Base-by-base conservation (phyloP, 1,140 invertebrate species). In the Temnothorax curvispinosus region DNA sequence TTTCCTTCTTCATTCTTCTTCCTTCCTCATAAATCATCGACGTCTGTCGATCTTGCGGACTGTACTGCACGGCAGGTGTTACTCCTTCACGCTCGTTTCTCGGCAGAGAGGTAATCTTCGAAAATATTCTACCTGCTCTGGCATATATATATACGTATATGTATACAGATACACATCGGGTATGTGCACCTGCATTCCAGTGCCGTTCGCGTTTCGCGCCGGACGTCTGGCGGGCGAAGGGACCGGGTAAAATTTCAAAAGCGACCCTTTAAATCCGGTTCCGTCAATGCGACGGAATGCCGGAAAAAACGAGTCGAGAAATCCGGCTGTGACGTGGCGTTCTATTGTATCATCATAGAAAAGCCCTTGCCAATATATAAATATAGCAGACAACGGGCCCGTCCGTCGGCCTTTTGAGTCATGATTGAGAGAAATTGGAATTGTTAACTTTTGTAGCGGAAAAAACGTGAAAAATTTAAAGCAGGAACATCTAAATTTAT, bases 81-180 rank as follows among this genome's bases (percentile, higher is more conserved):
- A 35, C 52, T 82, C 58, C 52, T 72, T 82, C 13, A 52, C 52
- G 44, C 47, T 69, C 32, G 47, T 77, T 27, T 21, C 7, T n/a
- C 62, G 75, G 64, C n/a, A 6, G 38, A 75, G 35, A 27, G 38
- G 50, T 38, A 71, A 74, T 85, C 65, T 86, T 44, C 5, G 62
- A 86, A 85, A 88, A 80, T 85, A 69, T 88, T 86, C 69, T 78
- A 86, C 58, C 65, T 77, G 62, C 64, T 77, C 4, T 27, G n/a
- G n/a, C 5, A 13, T 67, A 67, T 18, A 9, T 27, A 41, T 41
- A 6, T 41, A 41, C 3, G 3, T 41, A 1, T 13, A 3, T 38
- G 21, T 64, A 6, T 77, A 44, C 44, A 52, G 41, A 64, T 78
- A 71, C 21, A 44, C 52, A 21, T 52, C 54, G 41, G 13, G 11